These are phyloP conservation scores for Macaca mulatta DNA, from an alignment of 2,113 vertebrate species.

Conservation along the genomic window DNA sequence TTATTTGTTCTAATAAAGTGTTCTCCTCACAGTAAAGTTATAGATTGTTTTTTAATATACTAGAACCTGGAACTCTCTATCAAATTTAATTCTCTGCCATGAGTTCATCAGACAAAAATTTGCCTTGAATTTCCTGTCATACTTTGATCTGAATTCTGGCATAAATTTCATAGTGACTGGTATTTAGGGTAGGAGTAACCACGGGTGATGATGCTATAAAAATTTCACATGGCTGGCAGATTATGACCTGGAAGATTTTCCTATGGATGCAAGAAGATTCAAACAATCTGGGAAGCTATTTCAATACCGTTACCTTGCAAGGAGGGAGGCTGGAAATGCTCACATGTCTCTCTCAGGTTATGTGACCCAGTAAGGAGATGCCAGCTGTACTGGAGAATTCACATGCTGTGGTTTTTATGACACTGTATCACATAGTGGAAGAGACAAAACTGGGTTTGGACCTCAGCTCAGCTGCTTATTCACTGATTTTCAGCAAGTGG, in stretches of 20 bases:
- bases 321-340: neutral
- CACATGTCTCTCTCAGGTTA: neutral
- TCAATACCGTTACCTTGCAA: neutral
- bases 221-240: constrained; percentile 14
- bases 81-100: constrained; percentile 64
- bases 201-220: constrained; percentile 52
- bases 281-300: constrained; percentile 46
- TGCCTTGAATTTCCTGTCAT: constrained; percentile 32
- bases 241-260: constrained; percentile 50
- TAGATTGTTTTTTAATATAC: constrained; percentile 70
- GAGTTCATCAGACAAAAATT: constrained; percentile 76
- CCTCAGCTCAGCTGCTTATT: neutral
- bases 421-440: neutral
- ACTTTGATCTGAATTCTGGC: constrained; percentile 65
- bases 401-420: neutral
- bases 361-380: neutral
- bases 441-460: neutral
- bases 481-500: constrained; percentile 23
- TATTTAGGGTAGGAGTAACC: constrained; percentile 50
- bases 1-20: constrained; percentile 73
- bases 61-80: constrained; percentile 48
- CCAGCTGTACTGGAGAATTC: neutral
- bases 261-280: constrained; percentile 31
- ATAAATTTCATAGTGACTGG: constrained; percentile 62
- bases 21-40: constrained; percentile 56